Conservation (phyloP, 2,797 vertebrate species). For the Nannoperca obscura region DNA sequence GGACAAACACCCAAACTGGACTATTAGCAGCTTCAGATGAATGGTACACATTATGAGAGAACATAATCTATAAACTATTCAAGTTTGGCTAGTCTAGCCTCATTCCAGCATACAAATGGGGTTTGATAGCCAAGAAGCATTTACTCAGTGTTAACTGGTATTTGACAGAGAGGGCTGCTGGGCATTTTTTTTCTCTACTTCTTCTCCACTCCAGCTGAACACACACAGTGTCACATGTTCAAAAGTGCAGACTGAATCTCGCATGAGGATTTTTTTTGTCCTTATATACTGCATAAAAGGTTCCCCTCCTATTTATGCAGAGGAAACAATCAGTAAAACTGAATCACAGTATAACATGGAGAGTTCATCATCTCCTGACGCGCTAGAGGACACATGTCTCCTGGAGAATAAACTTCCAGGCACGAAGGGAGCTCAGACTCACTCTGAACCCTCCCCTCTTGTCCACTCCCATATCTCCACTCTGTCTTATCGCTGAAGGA, state of each 20-base stretch:
- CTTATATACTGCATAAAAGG: slow-evolving; percentile 32
- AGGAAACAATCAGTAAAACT: slow-evolving; percentile 34
- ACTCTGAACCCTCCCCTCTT: slow-evolving; percentile 25
- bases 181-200: slow-evolving; percentile 16
- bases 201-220: slow-evolving; percentile 7
- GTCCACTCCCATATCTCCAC: slow-evolving; percentile 52
- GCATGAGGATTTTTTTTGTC: slow-evolving; percentile 8
- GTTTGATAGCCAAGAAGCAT: not conserved
- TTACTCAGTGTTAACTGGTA: slow-evolving; percentile 2
- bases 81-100: not conserved
- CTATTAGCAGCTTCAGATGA: slow-evolving; percentile 19
- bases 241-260: slow-evolving; percentile 47
- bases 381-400: slow-evolving; percentile 20
- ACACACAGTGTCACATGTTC: slow-evolving; percentile 29
- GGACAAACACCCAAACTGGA: not conserved
- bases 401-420: slow-evolving; percentile 38
- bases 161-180: slow-evolving; percentile 6
- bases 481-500: slow-evolving; percentile 53
- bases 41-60: not conserved
- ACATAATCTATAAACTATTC: not conserved
- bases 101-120: not conserved
- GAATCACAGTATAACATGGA: slow-evolving; percentile 45
- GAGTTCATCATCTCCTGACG: slow-evolving; percentile 5
- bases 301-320: slow-evolving; percentile 29
- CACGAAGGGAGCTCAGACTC: slow-evolving; percentile 39